These are phyloP conservation scores for Eptatretus atami DNA, from an alignment of 2,797 vertebrate species.

Conservation along the genomic window DNA sequence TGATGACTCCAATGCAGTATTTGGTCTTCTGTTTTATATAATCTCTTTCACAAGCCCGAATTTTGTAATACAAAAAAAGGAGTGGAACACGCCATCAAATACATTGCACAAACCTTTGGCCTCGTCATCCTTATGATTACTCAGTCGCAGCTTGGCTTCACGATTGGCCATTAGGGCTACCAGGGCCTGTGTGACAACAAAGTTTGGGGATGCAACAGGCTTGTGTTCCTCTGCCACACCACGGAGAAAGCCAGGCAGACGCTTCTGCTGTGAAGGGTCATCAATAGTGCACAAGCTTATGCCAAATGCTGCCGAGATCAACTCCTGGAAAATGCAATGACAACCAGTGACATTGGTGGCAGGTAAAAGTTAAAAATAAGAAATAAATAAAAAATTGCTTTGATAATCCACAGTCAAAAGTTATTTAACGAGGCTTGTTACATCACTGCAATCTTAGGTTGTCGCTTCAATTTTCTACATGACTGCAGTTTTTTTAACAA, in stretches of 20 bases:
- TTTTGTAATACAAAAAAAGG: neutral
- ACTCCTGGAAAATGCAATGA: slow-evolving; percentile 26
- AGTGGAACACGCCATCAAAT: neutral
- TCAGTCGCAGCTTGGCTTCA: slow-evolving; percentile 49
- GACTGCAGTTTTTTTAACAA: too few species aligned
- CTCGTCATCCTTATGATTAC: slow-evolving; percentile 35
- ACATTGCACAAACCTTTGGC: slow-evolving; percentile 1
- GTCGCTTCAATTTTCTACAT: too few species aligned
- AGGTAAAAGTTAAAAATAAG: neutral
- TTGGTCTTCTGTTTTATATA: too few species aligned
- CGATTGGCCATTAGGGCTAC: slow-evolving; percentile 79
- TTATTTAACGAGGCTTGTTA: too few species aligned
- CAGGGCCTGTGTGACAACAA: slow-evolving; percentile 82
- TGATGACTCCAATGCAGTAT: too few species aligned
- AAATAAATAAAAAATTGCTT: neutral
- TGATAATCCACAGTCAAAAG: neutral
- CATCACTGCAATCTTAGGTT: too few species aligned
- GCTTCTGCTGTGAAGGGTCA: slow-evolving; percentile 76
- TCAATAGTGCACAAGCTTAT: slow-evolving; percentile 85
- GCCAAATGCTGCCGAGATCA: slow-evolving; percentile 84
- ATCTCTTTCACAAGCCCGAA: too few species aligned
- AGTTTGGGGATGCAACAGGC: slow-evolving; percentile 75
- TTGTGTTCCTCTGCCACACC: slow-evolving; percentile 87
- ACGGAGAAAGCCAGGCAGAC: slow-evolving; percentile 69
- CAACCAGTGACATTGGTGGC: neutral